phyloP scores from a whole-genome alignment of 2,113 vertebrate species.

The Salminus brasiliensis region DNA sequence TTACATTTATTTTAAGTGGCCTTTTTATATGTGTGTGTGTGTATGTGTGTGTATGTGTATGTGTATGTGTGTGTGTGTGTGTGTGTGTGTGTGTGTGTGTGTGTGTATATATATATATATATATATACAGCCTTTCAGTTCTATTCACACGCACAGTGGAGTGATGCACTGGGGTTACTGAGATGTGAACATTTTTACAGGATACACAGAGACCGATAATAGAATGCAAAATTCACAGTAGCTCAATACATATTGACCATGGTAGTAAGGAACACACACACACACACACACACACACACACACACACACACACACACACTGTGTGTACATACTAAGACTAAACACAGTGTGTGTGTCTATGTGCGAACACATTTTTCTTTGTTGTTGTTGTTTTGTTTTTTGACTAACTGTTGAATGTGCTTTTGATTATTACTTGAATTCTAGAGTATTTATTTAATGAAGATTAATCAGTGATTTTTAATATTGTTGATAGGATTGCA shows the following conservation, averaged over 20 bases:
- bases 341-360: neutral
- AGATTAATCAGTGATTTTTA: conserved; percentile 22
- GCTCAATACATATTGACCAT: neutral
- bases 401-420: conserved; percentile 36
- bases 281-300: no score
- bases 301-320: neutral
- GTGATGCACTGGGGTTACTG: neutral
- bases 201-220: neutral
- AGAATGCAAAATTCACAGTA: no score
- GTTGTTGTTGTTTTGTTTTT: neutral
- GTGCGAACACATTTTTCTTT: neutral
- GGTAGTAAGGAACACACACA: neutral
- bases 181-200: neutral
- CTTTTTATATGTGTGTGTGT: conserved; percentile 52
- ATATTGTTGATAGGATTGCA: neutral
- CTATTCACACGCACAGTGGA: neutral
- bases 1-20: conserved; percentile 59
- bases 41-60: no score
- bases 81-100: no score
- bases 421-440: conserved; percentile 54
- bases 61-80: no score
- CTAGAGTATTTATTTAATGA: conserved; percentile 44
- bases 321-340: neutral
- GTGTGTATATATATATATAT: no score
- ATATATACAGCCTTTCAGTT: neutral